Base-by-base conservation (phyloP, 2,888 invertebrate species). In the Tipula confusa region DNA sequence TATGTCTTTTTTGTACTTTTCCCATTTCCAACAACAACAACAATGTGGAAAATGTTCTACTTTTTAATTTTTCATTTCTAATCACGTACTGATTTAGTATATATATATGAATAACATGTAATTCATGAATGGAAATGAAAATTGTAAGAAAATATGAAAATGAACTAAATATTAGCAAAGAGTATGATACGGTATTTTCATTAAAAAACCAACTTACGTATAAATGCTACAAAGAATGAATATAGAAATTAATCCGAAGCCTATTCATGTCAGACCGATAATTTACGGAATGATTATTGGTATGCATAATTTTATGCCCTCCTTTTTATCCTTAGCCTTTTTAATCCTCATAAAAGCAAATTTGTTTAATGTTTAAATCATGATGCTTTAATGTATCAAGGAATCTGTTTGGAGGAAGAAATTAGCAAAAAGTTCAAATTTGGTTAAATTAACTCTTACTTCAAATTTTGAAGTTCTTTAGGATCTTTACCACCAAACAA, bases 11-110 rank as follows among this genome's bases (percentile, higher is more conserved):
- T n/a, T n/a, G n/a, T n/a, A n/a, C n/a, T n/a, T n/a, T n/a, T n/a
- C n/a, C n/a, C 64, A 64, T 64, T 64, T 64, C 64, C 9, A 64
- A 24, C 64, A 64, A 24, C 64, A 33, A 5, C 9, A 5, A 9
- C 9, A 33, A 33, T 33, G 11, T 9, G 3, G 9, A 24, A 9
- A 7, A 9, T 64, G 11, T 64, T 64, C 9, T 24, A 24, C 7
- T 24, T 64, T 33, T 64, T 64, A 64, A 64, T 64, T 64, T 64
- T 64, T 64, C 64, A 64, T 64, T 64, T 64, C 64, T 64, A 64
- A 64, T 64, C 64, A 64, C 64, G 64, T 64, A 64, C 64, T 64
- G 64, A 64, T 64, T 64, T 64, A 64, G 64, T 64, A 64, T 24
- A 64, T n/a, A n/a, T n/a, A n/a, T n/a, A n/a, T 64, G 24, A 64